Percentiles rank a stretch among this genome's conserved stretches.
phyloP scores from a whole-genome alignment of 2,113 vertebrate genomes.

The Corydoras sp. region DNA sequence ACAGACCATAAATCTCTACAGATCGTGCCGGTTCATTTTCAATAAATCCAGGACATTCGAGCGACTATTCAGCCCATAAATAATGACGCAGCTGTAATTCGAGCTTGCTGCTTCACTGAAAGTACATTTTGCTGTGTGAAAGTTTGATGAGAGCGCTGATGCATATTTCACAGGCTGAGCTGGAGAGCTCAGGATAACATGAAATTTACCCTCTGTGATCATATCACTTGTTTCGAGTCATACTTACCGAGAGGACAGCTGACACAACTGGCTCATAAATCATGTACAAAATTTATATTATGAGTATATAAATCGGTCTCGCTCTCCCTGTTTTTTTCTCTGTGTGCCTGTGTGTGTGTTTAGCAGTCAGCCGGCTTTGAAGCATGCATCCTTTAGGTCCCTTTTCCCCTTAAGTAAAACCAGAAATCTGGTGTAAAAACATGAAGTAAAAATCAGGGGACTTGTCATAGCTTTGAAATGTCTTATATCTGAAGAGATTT shows the following conservation, averaged over 20 bases:
- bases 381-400: slow-evolving; percentile 9
- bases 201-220: neutral
- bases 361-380: slow-evolving; percentile 3
- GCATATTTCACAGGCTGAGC: slow-evolving; percentile 13
- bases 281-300: neutral
- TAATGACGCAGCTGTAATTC: slow-evolving; percentile 4
- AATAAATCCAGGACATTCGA: neutral
- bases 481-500: too few relatives aligned
- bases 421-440: neutral
- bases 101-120: slow-evolving; percentile 2
- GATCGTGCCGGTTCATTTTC: neutral
- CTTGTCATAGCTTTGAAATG: neutral
- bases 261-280: slow-evolving; percentile 9
- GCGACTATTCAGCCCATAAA: slow-evolving; percentile 10
- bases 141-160: slow-evolving; percentile 8
- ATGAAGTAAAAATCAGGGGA: neutral
- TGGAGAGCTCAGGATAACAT: neutral
- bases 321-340: neutral
- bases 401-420: neutral
- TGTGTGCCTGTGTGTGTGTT: slow-evolving; percentile 9
- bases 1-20: neutral
- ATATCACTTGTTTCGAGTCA: neutral
- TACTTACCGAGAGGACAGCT: neutral
- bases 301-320: neutral
- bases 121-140: slow-evolving; percentile 13